A percentile compares a stretch with the other conserved stretches of the same genome.
phyloP scores from a whole-genome alignment of 1,140 invertebrate genomes.

The Drosophila paulistorum region DNA sequence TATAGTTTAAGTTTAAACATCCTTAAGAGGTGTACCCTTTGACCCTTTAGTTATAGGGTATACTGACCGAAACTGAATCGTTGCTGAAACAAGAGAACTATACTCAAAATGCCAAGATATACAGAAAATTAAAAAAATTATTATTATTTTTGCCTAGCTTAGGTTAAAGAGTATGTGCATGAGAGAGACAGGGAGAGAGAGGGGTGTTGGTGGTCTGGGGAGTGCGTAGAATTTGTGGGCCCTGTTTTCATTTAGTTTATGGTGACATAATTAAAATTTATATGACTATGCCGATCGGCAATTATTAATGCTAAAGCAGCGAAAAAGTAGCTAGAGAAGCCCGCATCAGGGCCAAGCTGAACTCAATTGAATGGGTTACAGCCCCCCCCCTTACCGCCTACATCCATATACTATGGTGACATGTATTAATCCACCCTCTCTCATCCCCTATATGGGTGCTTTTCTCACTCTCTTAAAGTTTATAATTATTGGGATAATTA shows the following conservation, averaged over 20 bases:
- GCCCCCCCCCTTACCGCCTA: neutral
- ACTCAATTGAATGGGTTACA: conserved; percentile 14
- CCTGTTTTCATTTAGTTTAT: conserved; percentile 47
- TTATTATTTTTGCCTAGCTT: conserved; percentile 2
- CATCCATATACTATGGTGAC: no score
- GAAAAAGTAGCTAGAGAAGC: neutral
- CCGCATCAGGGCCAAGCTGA: conserved; percentile 5
- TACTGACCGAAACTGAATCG: conserved; percentile 18
- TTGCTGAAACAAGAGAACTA: conserved; percentile 34
- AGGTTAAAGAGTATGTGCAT: neutral
- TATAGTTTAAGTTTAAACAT: no score
- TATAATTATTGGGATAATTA: conserved; percentile 11
- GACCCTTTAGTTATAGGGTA: neutral
- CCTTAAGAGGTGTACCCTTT: neutral
- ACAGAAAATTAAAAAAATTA: conserved; percentile 6
- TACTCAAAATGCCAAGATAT: conserved; percentile 9
- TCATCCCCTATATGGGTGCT: neutral
- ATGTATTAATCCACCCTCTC: neutral
- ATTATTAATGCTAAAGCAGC: conserved; percentile 19
- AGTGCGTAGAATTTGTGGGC: conserved; percentile 2
- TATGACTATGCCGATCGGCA: conserved; percentile 38
- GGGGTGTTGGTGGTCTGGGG: neutral
- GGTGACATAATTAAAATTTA: conserved; percentile 69
- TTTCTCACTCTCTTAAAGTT: neutral
- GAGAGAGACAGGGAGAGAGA: neutral